phyloP scores from a whole-genome alignment of 2,888 invertebrate species.

The Quadroppia sp. region DNA sequence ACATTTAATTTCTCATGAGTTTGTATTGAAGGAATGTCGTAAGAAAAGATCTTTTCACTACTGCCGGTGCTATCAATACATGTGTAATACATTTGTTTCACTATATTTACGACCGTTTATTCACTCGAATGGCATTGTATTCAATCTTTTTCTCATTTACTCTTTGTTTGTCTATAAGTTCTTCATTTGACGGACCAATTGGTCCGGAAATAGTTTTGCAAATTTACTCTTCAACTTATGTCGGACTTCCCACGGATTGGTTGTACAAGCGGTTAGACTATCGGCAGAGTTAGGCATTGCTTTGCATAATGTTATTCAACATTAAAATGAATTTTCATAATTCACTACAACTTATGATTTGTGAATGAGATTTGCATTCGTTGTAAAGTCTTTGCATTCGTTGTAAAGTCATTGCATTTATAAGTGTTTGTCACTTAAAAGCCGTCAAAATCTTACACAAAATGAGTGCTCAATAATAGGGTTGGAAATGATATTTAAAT shows the following conservation, averaged over 20 bases:
- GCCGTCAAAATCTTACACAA: background rate
- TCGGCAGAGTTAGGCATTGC: background rate
- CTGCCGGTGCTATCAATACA: no score
- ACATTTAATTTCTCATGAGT: no score
- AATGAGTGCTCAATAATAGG: background rate
- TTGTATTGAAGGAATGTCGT: no score
- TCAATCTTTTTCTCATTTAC: constrained; percentile 32
- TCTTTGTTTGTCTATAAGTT: background rate
- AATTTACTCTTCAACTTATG: constrained; percentile 24
- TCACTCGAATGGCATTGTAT: constrained; percentile 1
- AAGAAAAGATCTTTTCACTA: no score
- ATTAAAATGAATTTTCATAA: no score
- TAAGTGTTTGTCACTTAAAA: background rate
- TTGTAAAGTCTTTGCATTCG: background rate
- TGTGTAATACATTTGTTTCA: background rate
- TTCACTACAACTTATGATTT: background rate
- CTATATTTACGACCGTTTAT: background rate
- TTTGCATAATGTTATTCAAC: background rate
- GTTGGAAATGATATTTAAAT: background rate
- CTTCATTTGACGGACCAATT: constrained; percentile 10
- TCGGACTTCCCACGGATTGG: constrained; percentile 24
- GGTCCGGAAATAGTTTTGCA: constrained; percentile 31
- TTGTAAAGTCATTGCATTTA: no score
- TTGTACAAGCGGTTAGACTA: background rate
- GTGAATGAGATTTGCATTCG: constrained; percentile 8